These are phyloP conservation scores for Melanogrammus aeglefinus DNA, from an alignment of 2,797 vertebrate genomes.

Conservation along the genomic window DNA sequence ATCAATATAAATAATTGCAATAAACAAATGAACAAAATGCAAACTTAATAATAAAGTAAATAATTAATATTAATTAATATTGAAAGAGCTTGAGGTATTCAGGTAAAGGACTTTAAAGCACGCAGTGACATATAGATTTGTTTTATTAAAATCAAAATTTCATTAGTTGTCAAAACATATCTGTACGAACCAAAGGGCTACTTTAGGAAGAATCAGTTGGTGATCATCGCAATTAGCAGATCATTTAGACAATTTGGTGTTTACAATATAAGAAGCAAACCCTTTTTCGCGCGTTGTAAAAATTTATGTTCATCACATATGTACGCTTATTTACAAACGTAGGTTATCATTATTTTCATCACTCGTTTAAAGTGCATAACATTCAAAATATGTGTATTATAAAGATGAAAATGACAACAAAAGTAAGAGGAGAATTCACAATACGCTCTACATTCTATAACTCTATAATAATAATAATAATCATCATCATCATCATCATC, in stretches of 20 bases:
- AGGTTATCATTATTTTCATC: slow-evolving; percentile 50
- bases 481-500: background rate
- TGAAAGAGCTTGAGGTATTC: background rate
- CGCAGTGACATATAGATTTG: slow-evolving; percentile 43
- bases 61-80: background rate
- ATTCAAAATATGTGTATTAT: slow-evolving; percentile 69
- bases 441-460: slow-evolving; percentile 62
- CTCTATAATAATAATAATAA: slow-evolving; percentile 41
- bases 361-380: slow-evolving; percentile 91
- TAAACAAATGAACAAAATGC: background rate
- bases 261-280: slow-evolving; percentile 35
- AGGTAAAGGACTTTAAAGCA: slow-evolving; percentile 53
- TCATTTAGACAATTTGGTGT: slow-evolving; percentile 38
- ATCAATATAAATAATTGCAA: background rate
- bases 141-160: slow-evolving; percentile 1
- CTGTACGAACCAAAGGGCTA: slow-evolving; percentile 59
- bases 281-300: slow-evolving; percentile 30
- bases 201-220: slow-evolving; percentile 51
- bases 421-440: slow-evolving; percentile 59
- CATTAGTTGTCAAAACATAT: slow-evolving; percentile 8
- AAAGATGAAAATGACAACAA: slow-evolving; percentile 59
- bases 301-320: slow-evolving; percentile 39
- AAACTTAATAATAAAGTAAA: background rate
- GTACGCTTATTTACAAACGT: slow-evolving; percentile 59
- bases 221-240: slow-evolving; percentile 19